These are phyloP conservation scores for Magallana angulata DNA, from an alignment of 1,140 invertebrate species.

Conservation along the genomic window DNA sequence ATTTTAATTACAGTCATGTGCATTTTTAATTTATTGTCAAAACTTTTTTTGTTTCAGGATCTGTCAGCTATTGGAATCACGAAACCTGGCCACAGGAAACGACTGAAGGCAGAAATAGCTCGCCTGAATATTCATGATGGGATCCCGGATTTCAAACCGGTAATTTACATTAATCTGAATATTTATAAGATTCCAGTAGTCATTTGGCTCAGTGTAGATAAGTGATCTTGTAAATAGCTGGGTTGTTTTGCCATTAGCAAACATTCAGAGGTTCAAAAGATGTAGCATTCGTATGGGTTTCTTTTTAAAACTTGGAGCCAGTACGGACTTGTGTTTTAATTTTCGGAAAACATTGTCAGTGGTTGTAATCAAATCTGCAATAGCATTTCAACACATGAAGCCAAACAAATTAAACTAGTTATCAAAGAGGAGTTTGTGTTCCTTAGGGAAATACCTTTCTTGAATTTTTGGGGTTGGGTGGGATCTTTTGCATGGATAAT, in stretches of 20 bases:
- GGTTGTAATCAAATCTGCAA: background rate
- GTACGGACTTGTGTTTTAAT: background rate
- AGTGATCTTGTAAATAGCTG: background rate
- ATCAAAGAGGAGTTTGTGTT: background rate
- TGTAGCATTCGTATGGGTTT: background rate
- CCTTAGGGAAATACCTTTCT: background rate
- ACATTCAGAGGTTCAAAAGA: background rate
- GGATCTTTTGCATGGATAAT: background rate
- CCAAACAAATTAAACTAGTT: background rate
- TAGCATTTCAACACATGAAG: background rate
- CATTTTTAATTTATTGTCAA: no score
- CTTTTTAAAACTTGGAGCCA: background rate
- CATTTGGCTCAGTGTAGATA: no score
- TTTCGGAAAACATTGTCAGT: background rate
- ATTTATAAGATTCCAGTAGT: background rate
- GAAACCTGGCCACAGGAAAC: conserved; percentile 97
- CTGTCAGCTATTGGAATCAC: conserved; percentile 92
- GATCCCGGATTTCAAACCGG: conserved; percentile 78
- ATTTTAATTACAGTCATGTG: no score
- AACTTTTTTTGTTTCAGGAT: conserved; percentile 80
- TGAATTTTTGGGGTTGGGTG: background rate
- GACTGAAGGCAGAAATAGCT: conserved; percentile 96
- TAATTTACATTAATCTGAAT: conserved; percentile 63
- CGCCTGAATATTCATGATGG: conserved; percentile 95
- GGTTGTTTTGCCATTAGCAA: background rate